Percentiles rank a stretch among this genome's conserved stretches.
Conservation (phyloP, 2,888 invertebrate species). For the Leptarthrus brevirostris region DNA sequence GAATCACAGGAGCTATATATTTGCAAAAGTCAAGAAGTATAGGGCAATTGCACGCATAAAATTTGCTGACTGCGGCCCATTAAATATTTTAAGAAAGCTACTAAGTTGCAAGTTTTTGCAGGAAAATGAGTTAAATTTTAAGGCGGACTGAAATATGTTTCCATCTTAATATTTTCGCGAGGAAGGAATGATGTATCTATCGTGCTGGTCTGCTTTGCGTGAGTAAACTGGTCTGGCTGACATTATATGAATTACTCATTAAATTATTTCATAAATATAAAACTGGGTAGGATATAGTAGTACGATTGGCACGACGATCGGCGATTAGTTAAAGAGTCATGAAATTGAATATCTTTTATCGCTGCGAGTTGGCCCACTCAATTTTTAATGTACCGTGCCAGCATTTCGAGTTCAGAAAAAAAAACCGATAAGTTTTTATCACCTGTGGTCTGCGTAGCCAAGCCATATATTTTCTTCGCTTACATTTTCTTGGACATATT, state of each 20-base stretch:
- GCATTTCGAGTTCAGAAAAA: too few relatives aligned
- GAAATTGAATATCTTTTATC: slow-evolving; percentile 1
- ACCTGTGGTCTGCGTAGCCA: too few relatives aligned
- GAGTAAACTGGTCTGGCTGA: not conserved
- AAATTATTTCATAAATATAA: not conserved
- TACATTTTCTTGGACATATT: too few relatives aligned
- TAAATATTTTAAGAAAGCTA: slow-evolving; percentile 6
- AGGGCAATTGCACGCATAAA: slow-evolving; percentile 2
- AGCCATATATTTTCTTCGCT: too few relatives aligned
- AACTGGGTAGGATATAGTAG: not conserved
- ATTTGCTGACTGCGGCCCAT: not conserved
- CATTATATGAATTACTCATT: not conserved
- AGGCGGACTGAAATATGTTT: not conserved
- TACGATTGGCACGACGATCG: not conserved
- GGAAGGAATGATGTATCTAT: not conserved
- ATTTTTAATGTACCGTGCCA: too few relatives aligned
- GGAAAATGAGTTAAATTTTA: slow-evolving; percentile 4
- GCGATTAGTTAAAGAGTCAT: not conserved
- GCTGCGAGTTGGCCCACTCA: too few relatives aligned
- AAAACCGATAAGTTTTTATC: too few relatives aligned
- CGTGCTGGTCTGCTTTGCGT: too few relatives aligned
- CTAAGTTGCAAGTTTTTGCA: not conserved
- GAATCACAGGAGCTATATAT: slow-evolving; percentile 4
- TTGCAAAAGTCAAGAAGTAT: too few relatives aligned
- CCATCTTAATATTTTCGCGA: not conserved